Base-by-base conservation (phyloP, 2,888 invertebrate species). In the Pseudolycoriella hygida region DNA sequence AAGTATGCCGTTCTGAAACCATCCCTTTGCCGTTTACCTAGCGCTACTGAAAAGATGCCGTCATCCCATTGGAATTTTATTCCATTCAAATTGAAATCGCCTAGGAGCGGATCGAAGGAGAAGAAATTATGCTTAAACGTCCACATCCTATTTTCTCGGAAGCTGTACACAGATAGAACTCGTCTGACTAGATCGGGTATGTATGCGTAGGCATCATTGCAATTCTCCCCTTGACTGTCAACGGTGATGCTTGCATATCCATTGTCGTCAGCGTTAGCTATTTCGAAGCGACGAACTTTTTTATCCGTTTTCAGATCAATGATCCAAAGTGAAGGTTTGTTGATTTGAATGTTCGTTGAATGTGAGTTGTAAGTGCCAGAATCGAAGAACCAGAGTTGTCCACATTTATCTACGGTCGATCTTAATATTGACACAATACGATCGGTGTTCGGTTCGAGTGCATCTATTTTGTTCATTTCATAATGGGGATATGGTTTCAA, bases 11-110 rank as follows among this genome's bases (percentile, higher is more conserved):
- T 70, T 43, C 76, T 71, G 54, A 67, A 73, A 12, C 75, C 74
- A 51, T 76, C 70, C 0, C 55, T 31, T 2, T 63, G 59, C 0
- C 62, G 56, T 0, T 71, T 68, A 0, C 76, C 73, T 12, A 82
- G 55, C 0, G 77, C 75, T 1, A 80, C 59, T 47, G 84, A 83
- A 61, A 86, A 85, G 11, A 86, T 68, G 0, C 85, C 85, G 55
- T 86, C 86, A 50, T 74, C 76, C 85, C 84, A 87, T 55, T 80
- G 77, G 65, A 84, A 87, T 1, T 67, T 62, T 52, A 79, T 71
- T 0, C 77, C 80, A 30, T 75, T 76, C 43, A 85, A 69, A 42
- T 70, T 67, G 46, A 80, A 71, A 52, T 79, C 75, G 0, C 82
- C 81, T 54, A 68, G 66, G 1, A 73, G 55, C 0, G 86, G 83